Conservation (phyloP, 2,888 invertebrate species). For the Tetragnatha montana region DNA sequence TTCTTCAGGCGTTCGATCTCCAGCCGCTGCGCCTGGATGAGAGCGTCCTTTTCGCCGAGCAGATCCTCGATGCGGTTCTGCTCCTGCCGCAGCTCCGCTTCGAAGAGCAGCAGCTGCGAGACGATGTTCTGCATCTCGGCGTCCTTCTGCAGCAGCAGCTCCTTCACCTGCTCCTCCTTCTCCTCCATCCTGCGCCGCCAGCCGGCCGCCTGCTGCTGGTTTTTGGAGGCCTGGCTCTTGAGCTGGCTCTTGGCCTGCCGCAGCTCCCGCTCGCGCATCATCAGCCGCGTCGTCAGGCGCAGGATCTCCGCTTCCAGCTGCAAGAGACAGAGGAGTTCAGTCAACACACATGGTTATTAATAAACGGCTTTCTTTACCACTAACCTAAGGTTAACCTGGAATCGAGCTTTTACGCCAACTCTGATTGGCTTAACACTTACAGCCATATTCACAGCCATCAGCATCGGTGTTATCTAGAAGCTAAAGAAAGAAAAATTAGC, state of each 20-base stretch:
- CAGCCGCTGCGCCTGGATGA: slow-evolving; percentile 49
- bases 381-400: too few species aligned
- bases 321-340: background rate
- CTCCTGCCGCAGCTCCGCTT: slow-evolving; percentile 59
- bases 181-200: slow-evolving; percentile 63
- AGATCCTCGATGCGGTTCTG: slow-evolving; percentile 64
- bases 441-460: too few species aligned
- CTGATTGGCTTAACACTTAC: too few species aligned
- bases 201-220: slow-evolving; percentile 56
- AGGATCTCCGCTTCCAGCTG: slow-evolving; percentile 69
- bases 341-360: background rate
- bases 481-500: too few species aligned
- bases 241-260: slow-evolving; percentile 66
- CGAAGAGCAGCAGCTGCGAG: slow-evolving; percentile 61
- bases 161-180: slow-evolving; percentile 63
- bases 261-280: slow-evolving; percentile 70
- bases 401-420: too few species aligned
- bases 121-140: slow-evolving; percentile 69
- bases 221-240: slow-evolving; percentile 44
- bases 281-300: slow-evolving; percentile 63
- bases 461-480: too few species aligned
- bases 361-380: background rate
- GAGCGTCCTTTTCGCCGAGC: slow-evolving; percentile 58
- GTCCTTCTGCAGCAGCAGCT: slow-evolving; percentile 65
- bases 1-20: slow-evolving; percentile 58